Evolutionary conservation across 2,113 vertebrate species (phyloP).

Genomic region (Ifrita kowaldi): DNA sequence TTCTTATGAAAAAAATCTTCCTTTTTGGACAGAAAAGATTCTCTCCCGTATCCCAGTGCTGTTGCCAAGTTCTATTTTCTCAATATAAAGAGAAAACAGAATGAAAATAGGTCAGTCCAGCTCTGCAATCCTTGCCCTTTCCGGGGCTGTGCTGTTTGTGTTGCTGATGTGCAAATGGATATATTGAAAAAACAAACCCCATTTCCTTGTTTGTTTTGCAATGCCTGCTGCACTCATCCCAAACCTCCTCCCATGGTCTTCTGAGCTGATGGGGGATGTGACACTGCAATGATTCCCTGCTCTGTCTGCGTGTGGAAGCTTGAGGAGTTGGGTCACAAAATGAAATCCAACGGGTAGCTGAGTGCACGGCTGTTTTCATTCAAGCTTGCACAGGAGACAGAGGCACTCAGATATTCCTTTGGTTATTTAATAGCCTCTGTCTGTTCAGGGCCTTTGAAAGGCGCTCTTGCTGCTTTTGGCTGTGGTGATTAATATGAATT

Average conservation of each 20-base stretch:
- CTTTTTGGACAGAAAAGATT: not conserved
- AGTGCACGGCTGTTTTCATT: not conserved
- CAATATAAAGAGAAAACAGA: not conserved
- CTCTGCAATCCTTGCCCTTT: not conserved
- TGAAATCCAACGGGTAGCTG: not conserved
- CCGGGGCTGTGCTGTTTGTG: not conserved
- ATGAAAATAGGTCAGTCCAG: not conserved
- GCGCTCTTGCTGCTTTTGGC: slow-evolving; percentile 31
- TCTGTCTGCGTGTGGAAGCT: not conserved
- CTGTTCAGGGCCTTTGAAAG: slow-evolving; percentile 23
- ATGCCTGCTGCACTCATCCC: not conserved
- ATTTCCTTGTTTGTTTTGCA: slow-evolving; percentile 29
- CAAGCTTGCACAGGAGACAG: not conserved
- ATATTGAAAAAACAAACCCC: not conserved
- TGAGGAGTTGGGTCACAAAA: not conserved
- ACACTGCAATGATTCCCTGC: not conserved
- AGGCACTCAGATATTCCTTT: not conserved
- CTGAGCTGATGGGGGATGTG: not conserved
- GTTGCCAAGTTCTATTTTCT: slow-evolving; percentile 1
- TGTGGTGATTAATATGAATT: slow-evolving; percentile 3
- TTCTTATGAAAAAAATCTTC: not conserved
- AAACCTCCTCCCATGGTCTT: not conserved
- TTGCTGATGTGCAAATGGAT: not conserved
- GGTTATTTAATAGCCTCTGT: slow-evolving; percentile 2
- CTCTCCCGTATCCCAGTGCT: not conserved